Conservation (phyloP, 2,797 vertebrate species). For the Danio jaintianensis region DNA sequence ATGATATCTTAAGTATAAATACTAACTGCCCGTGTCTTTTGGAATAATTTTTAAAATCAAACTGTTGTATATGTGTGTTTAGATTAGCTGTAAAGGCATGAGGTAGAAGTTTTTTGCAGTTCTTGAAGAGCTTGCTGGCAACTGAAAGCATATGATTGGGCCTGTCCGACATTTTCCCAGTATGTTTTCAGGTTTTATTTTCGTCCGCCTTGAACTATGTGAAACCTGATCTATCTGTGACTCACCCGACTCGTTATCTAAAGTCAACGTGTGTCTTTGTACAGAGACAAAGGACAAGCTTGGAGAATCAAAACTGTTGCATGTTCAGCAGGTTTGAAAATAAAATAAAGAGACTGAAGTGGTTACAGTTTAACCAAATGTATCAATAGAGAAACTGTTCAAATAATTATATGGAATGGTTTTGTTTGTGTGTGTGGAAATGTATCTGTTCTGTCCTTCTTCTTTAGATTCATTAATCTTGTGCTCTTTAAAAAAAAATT, state of each 20-base stretch:
- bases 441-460: too few relatives aligned
- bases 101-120: background rate
- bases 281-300: slow-evolving; percentile 48
- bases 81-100: background rate
- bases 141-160: slow-evolving; percentile 63
- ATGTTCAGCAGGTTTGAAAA: background rate
- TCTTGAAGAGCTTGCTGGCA: slow-evolving; percentile 16
- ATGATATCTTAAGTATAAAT: background rate
- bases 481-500: too few relatives aligned
- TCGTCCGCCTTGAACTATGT: slow-evolving; percentile 69
- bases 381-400: background rate
- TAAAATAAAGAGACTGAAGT: background rate
- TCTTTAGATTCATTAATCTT: too few relatives aligned
- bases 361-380: background rate
- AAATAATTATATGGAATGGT: background rate
- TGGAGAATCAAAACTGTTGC: slow-evolving; percentile 1
- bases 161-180: slow-evolving; percentile 73
- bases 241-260: slow-evolving; percentile 60
- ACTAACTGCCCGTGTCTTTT: background rate
- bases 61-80: background rate
- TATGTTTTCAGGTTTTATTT: slow-evolving; percentile 78
- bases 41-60: background rate
- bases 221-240: slow-evolving; percentile 68
- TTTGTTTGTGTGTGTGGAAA: too few relatives aligned
- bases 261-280: slow-evolving; percentile 51